A percentile compares a stretch with the other conserved stretches of the same genome.
These are phyloP conservation scores for Tanypteryx hageni DNA, from an alignment of 2,888 invertebrate genomes.

Conservation along the genomic window DNA sequence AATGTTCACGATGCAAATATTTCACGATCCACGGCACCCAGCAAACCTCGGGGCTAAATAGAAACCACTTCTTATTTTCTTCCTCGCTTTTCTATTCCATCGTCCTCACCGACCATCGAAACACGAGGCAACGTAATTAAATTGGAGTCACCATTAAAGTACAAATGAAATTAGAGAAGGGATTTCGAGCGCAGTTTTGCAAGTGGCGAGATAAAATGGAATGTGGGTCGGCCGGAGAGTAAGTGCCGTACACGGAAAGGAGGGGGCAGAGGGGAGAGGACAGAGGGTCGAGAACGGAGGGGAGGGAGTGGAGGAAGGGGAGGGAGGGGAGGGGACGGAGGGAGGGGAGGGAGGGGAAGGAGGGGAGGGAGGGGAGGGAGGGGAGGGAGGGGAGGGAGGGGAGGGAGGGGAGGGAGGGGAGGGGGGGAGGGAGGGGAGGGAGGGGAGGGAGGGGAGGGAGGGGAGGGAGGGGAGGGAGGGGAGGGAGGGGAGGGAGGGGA, in stretches of 20 bases:
- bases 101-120: not conserved
- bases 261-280: not conserved
- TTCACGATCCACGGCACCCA: too few relatives aligned
- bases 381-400: not conserved
- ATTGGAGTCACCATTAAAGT: constrained; percentile 46
- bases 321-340: not conserved
- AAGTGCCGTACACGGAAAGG: not conserved
- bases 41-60: too few relatives aligned
- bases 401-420: not conserved
- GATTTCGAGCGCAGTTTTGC: constrained; percentile 41
- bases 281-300: too few relatives aligned
- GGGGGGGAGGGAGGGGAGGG: not conserved
- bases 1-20: too few relatives aligned
- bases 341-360: not conserved
- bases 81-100: too few relatives aligned
- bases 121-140: constrained; percentile 30
- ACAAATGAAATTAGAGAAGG: constrained; percentile 51
- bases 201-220: constrained; percentile 41
- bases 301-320: not conserved
- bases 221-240: constrained; percentile 11
- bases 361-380: too few relatives aligned
- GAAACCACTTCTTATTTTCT: too few relatives aligned
- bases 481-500: not conserved
- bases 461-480: not conserved
- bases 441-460: not conserved